A percentile compares a stretch with the other conserved stretches of the same genome.
Evolutionary conservation across 2,113 vertebrate species (phyloP).

Genomic region (Chlorodrepanis virens): DNA sequence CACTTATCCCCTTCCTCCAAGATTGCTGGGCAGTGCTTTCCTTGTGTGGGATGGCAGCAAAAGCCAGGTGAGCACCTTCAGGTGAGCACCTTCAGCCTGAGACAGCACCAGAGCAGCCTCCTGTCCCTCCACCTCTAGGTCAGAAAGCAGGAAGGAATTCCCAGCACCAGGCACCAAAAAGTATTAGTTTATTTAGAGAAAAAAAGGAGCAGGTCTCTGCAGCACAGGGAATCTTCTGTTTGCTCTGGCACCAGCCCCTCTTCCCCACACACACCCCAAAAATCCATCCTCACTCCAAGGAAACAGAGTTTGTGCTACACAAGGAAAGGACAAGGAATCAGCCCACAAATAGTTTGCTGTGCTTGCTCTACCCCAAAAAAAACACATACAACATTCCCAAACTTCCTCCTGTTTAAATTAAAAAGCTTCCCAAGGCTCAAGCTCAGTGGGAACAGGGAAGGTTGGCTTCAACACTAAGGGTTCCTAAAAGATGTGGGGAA

Average conservation of each 20-base stretch:
- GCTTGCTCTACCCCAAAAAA: not conserved
- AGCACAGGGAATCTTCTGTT: not conserved
- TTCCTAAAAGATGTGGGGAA: not conserved
- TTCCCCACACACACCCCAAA: not conserved
- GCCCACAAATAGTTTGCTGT: not conserved
- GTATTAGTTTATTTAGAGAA: too few relatives aligned
- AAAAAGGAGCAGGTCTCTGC: not conserved
- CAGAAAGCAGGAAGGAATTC: not conserved
- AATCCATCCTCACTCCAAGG: not conserved
- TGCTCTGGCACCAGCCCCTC: not conserved
- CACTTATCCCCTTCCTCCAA: not conserved
- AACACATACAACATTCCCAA: not conserved
- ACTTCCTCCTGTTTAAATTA: not conserved
- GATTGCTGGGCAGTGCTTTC: not conserved
- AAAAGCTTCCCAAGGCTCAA: not conserved
- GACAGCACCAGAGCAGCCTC: not conserved
- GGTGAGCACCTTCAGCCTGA: not conserved
- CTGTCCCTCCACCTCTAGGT: not conserved
- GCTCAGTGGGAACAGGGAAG: not conserved
- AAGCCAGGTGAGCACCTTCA: not conserved
- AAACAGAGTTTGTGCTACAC: not conserved
- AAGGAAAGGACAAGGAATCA: not conserved
- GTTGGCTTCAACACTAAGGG: not conserved
- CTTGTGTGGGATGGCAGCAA: not conserved
- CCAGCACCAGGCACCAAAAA: not conserved